Percentiles rank a stretch among this genome's conserved stretches.
Evolutionary conservation across 2,888 invertebrate species (phyloP).

Genomic region (Brachyptera risi): DNA sequence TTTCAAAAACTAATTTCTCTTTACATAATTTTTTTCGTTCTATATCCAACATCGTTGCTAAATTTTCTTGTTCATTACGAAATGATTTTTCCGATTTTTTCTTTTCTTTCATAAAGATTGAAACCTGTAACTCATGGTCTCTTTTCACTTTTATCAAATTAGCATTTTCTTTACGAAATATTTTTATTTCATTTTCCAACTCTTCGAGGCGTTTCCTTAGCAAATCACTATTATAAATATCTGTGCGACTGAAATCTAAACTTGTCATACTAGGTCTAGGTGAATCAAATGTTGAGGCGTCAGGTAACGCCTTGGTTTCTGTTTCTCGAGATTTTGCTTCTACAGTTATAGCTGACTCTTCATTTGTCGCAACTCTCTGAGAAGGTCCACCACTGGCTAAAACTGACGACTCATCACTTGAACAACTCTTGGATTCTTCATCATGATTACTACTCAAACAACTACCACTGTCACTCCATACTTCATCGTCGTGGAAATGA

Average conservation of each 20-base stretch:
- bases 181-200: conserved; percentile 60
- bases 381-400: too few relatives aligned
- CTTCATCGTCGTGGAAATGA: not conserved
- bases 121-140: conserved; percentile 48
- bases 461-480: not conserved
- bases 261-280: not conserved
- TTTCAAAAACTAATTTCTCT: conserved; percentile 61
- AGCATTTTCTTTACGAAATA: conserved; percentile 52
- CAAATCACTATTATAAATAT: conserved; percentile 38
- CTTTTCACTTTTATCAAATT: conserved; percentile 45
- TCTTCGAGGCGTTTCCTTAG: conserved; percentile 59
- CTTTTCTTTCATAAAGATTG: conserved; percentile 57
- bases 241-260: not conserved
- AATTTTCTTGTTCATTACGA: conserved; percentile 58
- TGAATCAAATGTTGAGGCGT: not conserved
- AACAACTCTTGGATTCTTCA: too few relatives aligned
- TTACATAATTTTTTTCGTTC: conserved; percentile 65
- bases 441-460: too few relatives aligned
- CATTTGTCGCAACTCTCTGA: too few relatives aligned
- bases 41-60: conserved; percentile 62
- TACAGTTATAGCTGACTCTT: too few relatives aligned
- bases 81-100: conserved; percentile 46
- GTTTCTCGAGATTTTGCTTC: too few relatives aligned
- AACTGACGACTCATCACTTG: too few relatives aligned
- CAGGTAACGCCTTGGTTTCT: too few relatives aligned